Conservation (phyloP, 2,113 vertebrate species). For the Melanerpes formicivorus region DNA sequence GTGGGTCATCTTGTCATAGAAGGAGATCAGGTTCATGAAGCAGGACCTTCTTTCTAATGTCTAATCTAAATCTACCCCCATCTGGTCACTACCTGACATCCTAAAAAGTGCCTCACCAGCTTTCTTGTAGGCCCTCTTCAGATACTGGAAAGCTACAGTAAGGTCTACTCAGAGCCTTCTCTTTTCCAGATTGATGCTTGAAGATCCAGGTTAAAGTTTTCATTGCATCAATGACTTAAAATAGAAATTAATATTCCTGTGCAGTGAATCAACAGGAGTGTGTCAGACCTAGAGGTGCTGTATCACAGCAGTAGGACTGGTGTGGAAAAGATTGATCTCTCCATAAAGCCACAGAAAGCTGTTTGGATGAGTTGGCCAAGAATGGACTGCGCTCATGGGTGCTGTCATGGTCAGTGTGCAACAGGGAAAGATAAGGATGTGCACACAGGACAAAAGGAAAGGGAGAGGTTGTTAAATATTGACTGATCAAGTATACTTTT, state of each 20-base stretch:
- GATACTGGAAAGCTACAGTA: too few relatives aligned
- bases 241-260: neutral
- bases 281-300: neutral
- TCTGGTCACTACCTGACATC: too few relatives aligned
- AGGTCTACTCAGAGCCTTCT: too few relatives aligned
- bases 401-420: neutral
- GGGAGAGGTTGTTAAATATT: slow-evolving; percentile 20
- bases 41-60: too few relatives aligned
- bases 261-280: neutral
- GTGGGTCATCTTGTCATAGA: too few relatives aligned
- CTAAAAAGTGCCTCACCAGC: too few relatives aligned
- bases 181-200: too few relatives aligned
- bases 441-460: neutral
- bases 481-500: neutral
- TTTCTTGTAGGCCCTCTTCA: too few relatives aligned
- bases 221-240: neutral
- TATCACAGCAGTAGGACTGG: neutral
- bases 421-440: neutral
- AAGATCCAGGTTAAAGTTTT: neutral
- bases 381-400: neutral
- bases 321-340: neutral
- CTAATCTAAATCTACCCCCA: too few relatives aligned
- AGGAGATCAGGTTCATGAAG: too few relatives aligned
- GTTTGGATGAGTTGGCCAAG: neutral
- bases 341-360: neutral